These are phyloP conservation scores for Tragelaphus eurycerus DNA, from an alignment of 2,797 vertebrate species.

Conservation along the genomic window DNA sequence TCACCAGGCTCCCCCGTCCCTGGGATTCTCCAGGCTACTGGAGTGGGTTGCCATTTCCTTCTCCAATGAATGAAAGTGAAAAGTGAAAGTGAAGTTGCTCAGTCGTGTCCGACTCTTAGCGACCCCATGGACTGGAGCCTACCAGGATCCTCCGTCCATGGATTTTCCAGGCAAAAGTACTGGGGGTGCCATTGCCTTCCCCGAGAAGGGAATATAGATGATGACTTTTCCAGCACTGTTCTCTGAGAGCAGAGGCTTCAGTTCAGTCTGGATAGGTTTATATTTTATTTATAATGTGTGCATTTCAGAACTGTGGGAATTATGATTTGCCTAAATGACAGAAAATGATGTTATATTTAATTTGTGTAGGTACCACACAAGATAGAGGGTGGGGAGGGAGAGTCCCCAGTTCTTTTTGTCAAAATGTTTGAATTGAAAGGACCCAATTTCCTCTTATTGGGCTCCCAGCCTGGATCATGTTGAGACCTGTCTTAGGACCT, in stretches of 20 bases:
- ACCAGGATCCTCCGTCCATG: too few species aligned
- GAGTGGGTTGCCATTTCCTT: too few species aligned
- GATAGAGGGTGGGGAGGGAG: slow-evolving; percentile 40
- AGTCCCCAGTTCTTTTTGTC: neutral
- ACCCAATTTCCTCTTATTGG: neutral
- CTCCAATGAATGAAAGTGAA: too few species aligned
- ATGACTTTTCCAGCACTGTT: neutral
- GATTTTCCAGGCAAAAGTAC: too few species aligned
- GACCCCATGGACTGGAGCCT: too few species aligned
- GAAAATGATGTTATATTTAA: slow-evolving; percentile 72
- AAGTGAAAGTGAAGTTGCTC: too few species aligned
- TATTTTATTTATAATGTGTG: slow-evolving; percentile 79
- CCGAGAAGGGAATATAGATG: neutral
- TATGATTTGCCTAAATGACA: slow-evolving; percentile 70
- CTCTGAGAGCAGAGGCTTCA: slow-evolving; percentile 43
- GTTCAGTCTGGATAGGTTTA: slow-evolving; percentile 58
- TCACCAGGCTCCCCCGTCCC: too few species aligned
- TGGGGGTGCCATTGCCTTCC: too few species aligned
- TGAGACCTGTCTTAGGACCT: neutral
- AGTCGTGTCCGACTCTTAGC: too few species aligned
- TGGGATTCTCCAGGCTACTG: too few species aligned
- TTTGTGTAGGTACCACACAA: slow-evolving; percentile 53
- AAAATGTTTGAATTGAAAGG: neutral
- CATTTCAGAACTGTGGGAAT: slow-evolving; percentile 68
- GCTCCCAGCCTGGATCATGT: neutral